Base-by-base conservation (phyloP, 2,888 invertebrate genomes). In the Chrysomela aeneicollis region DNA sequence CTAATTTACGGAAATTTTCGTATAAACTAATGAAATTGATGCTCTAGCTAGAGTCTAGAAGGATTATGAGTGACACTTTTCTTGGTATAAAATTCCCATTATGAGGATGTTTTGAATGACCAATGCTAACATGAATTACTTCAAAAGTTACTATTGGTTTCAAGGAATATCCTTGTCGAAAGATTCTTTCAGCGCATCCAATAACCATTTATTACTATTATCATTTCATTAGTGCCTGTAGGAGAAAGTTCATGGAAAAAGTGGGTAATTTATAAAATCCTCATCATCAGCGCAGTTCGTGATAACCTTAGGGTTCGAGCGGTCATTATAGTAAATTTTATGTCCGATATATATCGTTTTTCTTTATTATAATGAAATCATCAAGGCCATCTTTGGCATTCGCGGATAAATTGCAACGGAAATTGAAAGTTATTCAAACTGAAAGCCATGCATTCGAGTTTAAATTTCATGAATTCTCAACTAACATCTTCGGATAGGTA, bases 251-350 rank as follows among this genome's bases (percentile, higher is more conserved):
- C 12, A 26, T 42, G 42, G 15, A 26, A 46, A 17, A 46, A 10
- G n/a, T 21, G 3, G 18, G 22, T 42, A 57, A 57, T 57, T 57
- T 26, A 57, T 57, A 15, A 15, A 42, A 42, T 30, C 57, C 10
- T 46, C 46, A 26, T 12, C 42, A 46, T 57, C 9, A 57, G 42
- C 6, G 26, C 12, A 46, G 26, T 42, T 57, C 57, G 57, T 57
- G 57, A 57, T 57, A n/a, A 17, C 57, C 57, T 18, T 22, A 57
- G 57, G 57, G 57, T 32, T 18, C 30, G 4, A n/a, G 12, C 18
- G 12, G 57, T 15, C 42, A 57, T 30, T 26, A 57, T 57, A 57
- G 22, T 30, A 46, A 57, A 47, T 47, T 42, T 46, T 18, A 10
- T 21, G 46, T 57, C 46, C 26, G 46, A 42, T 37, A 12, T 21